A percentile compares a stretch with the other conserved stretches of the same genome.
Conservation (phyloP, 92 coral and sea anemone genomes). For the Bergia sp. region DNA sequence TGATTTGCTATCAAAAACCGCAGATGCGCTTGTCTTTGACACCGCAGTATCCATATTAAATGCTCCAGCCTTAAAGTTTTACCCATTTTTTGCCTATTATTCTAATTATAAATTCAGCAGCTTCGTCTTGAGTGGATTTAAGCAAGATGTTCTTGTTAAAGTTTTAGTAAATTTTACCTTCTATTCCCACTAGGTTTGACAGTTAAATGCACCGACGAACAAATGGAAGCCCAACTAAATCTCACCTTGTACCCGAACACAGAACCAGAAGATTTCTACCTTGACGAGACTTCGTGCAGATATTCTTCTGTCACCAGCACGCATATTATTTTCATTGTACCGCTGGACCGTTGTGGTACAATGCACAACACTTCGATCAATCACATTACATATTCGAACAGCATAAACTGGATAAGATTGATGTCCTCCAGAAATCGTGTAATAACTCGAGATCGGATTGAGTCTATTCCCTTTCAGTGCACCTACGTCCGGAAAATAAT, state of each 20-base stretch:
- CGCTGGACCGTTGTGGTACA: constrained; percentile 84
- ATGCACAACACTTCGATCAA: constrained; percentile 52
- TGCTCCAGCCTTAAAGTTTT: no score
- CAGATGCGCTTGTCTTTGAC: no score
- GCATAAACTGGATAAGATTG: constrained; percentile 59
- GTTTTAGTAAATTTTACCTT: background rate
- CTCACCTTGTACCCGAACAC: background rate
- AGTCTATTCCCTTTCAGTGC: constrained; percentile 51
- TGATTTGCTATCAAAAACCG: no score
- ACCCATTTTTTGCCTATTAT: background rate
- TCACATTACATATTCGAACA: constrained; percentile 55
- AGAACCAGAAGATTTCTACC: constrained; percentile 47
- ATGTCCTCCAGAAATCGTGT: constrained; percentile 19
- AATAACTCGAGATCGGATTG: constrained; percentile 60
- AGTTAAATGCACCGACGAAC: constrained; percentile 7
- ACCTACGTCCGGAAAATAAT: constrained; percentile 42
- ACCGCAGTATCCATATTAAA: no score
- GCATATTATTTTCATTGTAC: constrained; percentile 66
- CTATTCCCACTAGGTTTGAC: background rate
- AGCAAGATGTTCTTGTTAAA: no score
- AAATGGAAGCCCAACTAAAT: constrained; percentile 31
- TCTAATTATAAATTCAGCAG: background rate
- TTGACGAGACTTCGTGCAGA: constrained; percentile 60
- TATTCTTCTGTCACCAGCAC: constrained; percentile 56
- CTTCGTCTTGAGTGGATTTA: background rate